These are phyloP conservation scores for Cyanoderma ruficeps DNA, from an alignment of 2,113 vertebrate genomes.

Conservation along the genomic window DNA sequence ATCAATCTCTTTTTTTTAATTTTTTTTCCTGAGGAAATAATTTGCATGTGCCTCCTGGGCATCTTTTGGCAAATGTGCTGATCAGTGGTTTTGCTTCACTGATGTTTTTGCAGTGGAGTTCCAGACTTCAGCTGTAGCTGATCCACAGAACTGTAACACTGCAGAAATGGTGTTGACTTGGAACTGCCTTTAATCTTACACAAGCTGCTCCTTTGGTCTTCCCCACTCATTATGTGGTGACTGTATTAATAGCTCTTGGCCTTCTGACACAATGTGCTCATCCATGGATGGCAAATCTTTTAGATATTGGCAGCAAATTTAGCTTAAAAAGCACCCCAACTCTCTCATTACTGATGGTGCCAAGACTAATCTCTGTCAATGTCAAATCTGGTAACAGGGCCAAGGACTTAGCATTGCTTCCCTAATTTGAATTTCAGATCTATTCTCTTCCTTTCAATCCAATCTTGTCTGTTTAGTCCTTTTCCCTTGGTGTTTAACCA, in stretches of 20 bases:
- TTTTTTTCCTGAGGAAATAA: background rate
- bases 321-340: constrained; percentile 58
- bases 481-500: constrained; percentile 26
- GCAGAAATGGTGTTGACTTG: constrained; percentile 8
- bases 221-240: constrained; percentile 12
- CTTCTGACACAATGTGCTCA: constrained; percentile 38
- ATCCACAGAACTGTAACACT: background rate
- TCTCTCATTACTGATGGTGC: constrained; percentile 49
- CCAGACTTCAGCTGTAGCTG: background rate
- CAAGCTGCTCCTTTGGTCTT: constrained; percentile 36
- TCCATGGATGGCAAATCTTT: constrained; percentile 46
- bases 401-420: constrained; percentile 25
- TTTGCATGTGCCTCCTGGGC: background rate
- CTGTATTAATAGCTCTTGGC: constrained; percentile 52
- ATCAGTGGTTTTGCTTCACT: background rate
- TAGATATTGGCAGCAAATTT: constrained; percentile 61
- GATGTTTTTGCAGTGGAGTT: background rate
- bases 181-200: constrained; percentile 19
- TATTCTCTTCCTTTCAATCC: constrained; percentile 38
- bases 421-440: constrained; percentile 58
- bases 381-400: constrained; percentile 40
- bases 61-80: background rate
- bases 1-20: background rate
- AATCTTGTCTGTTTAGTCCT: constrained; percentile 39
- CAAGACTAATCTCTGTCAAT: constrained; percentile 61